These are phyloP conservation scores for Macrochelys suwanniensis DNA, from an alignment of 2,797 vertebrate species.

Conservation along the genomic window DNA sequence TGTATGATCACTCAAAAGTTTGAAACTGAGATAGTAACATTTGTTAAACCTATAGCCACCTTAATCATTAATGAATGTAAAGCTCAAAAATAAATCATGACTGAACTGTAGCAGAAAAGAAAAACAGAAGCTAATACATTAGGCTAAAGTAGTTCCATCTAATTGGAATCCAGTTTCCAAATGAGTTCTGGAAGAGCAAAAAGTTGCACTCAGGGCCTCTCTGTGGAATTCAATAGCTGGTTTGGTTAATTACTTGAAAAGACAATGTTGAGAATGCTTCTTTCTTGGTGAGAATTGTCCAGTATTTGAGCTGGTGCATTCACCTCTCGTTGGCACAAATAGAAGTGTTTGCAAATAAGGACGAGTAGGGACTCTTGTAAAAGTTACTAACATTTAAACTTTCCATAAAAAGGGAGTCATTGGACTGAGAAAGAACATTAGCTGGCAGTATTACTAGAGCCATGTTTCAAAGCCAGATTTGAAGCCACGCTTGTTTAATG, in stretches of 20 bases:
- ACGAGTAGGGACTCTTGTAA: conserved; percentile 56
- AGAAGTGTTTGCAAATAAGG: conserved; percentile 56
- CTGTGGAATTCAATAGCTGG: conserved; percentile 50
- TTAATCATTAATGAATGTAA: conserved; percentile 26
- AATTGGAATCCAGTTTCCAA: conserved; percentile 62
- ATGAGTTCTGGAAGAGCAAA: conserved; percentile 57
- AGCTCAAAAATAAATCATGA: conserved; percentile 14
- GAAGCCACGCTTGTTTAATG: conserved; percentile 30
- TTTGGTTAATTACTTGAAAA: conserved; percentile 62
- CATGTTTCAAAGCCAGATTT: conserved; percentile 29
- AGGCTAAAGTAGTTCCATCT: conserved; percentile 64
- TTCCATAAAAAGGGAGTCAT: conserved; percentile 1
- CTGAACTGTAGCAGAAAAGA: not conserved
- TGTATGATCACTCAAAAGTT: conserved; percentile 19
- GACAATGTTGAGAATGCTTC: conserved; percentile 1
- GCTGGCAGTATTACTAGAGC: conserved; percentile 48
- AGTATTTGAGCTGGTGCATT: not conserved
- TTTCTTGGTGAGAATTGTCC: conserved; percentile 35
- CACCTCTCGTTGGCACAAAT: conserved; percentile 48
- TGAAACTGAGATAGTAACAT: not conserved
- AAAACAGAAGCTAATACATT: conserved; percentile 38
- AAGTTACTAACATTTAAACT: conserved; percentile 17
- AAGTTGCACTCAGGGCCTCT: not conserved
- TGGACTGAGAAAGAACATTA: conserved; percentile 54
- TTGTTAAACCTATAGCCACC: not conserved